Percentiles rank a stretch among this genome's conserved stretches.
These are phyloP conservation scores for Trichosurus vulpecula DNA, from an alignment of 2,797 vertebrate genomes.

Conservation along the genomic window DNA sequence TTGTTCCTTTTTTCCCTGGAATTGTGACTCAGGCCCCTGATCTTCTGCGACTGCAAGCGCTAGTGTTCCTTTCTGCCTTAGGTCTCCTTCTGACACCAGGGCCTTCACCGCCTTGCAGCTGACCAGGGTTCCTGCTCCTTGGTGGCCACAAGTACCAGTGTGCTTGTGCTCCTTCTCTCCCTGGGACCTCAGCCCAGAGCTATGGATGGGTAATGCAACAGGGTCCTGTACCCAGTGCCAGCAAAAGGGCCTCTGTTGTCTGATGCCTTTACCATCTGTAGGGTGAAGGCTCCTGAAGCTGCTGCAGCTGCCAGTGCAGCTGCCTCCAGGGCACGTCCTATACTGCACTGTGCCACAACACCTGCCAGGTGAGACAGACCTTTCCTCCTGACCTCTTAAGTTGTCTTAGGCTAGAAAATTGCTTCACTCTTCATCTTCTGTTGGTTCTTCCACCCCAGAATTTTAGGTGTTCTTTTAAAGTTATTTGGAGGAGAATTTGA, in stretches of 20 bases:
- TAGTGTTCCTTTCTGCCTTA: not conserved
- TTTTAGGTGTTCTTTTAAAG: not conserved
- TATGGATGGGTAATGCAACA: not conserved
- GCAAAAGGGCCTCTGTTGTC: not conserved
- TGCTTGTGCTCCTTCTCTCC: not conserved
- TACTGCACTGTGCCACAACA: not conserved
- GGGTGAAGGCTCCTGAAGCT: too few relatives aligned
- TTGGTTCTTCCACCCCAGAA: not conserved
- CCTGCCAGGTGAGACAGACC: not conserved
- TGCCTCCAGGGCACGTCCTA: not conserved
- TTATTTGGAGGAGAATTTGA: not conserved
- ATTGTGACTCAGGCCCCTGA: not conserved
- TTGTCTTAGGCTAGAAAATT: not conserved
- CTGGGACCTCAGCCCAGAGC: not conserved
- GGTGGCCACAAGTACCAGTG: not conserved
- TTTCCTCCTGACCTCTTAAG: not conserved
- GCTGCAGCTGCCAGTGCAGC: too few relatives aligned
- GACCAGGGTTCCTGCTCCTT: not conserved
- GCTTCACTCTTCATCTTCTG: not conserved
- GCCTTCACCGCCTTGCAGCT: too few relatives aligned
- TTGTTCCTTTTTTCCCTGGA: not conserved
- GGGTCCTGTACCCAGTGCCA: not conserved
- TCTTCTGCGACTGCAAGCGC: not conserved
- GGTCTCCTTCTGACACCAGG: too few relatives aligned
- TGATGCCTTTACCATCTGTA: too few relatives aligned